Percentiles rank a stretch among this genome's conserved stretches.
Conservation (phyloP, 2,888 invertebrate genomes). For the Petrophora chlorosata region DNA sequence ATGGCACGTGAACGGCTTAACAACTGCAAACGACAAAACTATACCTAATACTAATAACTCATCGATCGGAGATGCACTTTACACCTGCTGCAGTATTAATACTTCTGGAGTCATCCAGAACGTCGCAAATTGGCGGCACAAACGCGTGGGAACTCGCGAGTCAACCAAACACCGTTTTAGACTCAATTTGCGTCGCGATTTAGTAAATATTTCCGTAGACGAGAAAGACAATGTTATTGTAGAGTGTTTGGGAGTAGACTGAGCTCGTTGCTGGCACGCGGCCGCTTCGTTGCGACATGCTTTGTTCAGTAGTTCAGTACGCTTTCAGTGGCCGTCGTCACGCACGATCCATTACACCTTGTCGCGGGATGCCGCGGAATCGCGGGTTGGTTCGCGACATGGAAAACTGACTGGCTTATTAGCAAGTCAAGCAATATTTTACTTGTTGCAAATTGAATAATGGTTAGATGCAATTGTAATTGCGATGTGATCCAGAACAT, state of each 20-base stretch:
- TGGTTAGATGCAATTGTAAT: conserved; percentile 1
- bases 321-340: conserved; percentile 59
- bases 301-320: conserved; percentile 61
- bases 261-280: conserved; percentile 65
- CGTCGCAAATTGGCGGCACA: conserved; percentile 35
- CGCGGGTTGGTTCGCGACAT: conserved; percentile 21
- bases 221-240: conserved; percentile 59
- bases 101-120: conserved; percentile 49
- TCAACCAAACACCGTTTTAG: conserved; percentile 36
- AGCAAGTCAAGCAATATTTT: conserved; percentile 1
- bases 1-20: too few relatives aligned
- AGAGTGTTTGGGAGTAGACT: conserved; percentile 64
- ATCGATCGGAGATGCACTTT: conserved; percentile 28
- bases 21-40: conserved; percentile 37
- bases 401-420: conserved; percentile 6
- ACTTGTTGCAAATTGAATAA: neutral
- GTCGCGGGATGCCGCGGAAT: conserved; percentile 40
- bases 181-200: conserved; percentile 35
- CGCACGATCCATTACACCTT: conserved; percentile 47
- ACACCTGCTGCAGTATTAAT: conserved; percentile 37
- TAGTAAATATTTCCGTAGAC: conserved; percentile 33
- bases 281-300: conserved; percentile 55
- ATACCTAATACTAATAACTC: conserved; percentile 18
- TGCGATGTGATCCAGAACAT: conserved; percentile 1
- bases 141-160: conserved; percentile 28